Base-by-base conservation (phyloP, 2,888 invertebrate genomes). In the Eumerus sabulonum region DNA sequence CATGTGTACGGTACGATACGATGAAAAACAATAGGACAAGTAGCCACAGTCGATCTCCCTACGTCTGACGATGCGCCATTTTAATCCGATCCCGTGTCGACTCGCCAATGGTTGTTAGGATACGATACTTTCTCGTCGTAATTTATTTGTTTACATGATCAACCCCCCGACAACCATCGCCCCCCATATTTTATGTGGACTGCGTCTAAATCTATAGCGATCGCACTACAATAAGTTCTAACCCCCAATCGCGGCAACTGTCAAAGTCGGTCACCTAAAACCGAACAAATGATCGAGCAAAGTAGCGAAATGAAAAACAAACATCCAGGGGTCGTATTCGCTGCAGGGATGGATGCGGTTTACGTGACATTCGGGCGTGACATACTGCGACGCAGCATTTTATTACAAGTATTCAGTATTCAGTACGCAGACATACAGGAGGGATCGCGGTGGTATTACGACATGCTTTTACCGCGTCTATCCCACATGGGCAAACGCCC, bases 61-160 rank as follows among this genome's bases (percentile, higher is more conserved):
- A 18, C 47, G 53, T 27, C 38, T 62, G 16, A 50, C 73, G 64
- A 16, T 51, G 77, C 77, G 68, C 77, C 73, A 54, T 79, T 73
- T 63, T 66, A 53, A 16, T 53, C 11, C n/a, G 48, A 62, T 67
- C 64, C 53, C 51, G 62, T 57, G 51, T 67, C 67, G 53, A 56
- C 76, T 51, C 67, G 51, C 63, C 54, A 18, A 38, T 42, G 47
- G 19, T n/a, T n/a, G n/a, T n/a, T 14, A 47, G 16, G 11, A 47
- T 47, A 35, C 11, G 35, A 9, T 9, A 7, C 16, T n/a, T n/a
- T 27, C 35, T 50, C 18, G 56, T 56, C 40, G 48, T 51, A 19
- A 45, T 51, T 67, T 54, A 18, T 50, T 77, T 73, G 73, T 68
- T 79, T 73, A 68, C 48, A 68, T 11, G n/a, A 27, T 27, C 51